Percentiles rank a stretch among this genome's conserved stretches.
Evolutionary conservation across 2,113 vertebrate genomes (phyloP).

Genomic region (Synodontis membranacea): DNA sequence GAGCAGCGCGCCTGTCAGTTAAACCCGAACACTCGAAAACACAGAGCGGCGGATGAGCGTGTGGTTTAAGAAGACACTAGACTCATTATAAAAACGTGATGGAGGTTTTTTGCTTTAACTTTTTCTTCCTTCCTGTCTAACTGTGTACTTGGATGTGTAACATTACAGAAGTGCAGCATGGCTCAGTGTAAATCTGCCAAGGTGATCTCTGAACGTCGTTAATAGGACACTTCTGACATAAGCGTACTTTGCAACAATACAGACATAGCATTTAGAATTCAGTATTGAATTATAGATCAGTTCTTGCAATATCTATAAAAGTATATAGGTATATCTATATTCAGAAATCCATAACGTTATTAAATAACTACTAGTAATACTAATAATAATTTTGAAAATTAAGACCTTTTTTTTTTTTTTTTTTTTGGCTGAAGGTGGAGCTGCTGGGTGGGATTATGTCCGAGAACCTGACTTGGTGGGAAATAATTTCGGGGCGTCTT

Average conservation of each 20-base stretch:
- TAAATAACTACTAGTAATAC: too few species aligned
- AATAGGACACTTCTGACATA: background rate
- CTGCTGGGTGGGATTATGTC: background rate
- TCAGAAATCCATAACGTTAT: background rate
- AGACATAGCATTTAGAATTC: background rate
- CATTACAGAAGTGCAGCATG: background rate
- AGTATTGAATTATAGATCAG: background rate
- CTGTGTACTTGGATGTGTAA: slow-evolving; percentile 32
- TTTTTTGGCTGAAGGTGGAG: background rate
- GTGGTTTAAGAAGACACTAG: slow-evolving; percentile 21
- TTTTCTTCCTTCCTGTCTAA: slow-evolving; percentile 46
- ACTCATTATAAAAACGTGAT: slow-evolving; percentile 22
- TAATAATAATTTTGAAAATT: too few species aligned
- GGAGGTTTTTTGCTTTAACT: background rate
- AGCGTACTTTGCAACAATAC: background rate
- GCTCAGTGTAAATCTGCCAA: background rate
- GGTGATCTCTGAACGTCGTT: background rate
- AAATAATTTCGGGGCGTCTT: background rate
- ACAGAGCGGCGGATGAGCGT: slow-evolving; percentile 10
- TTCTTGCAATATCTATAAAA: background rate
- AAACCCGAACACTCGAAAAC: slow-evolving; percentile 11
- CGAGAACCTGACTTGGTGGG: background rate
- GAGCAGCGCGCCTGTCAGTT: slow-evolving; percentile 37
- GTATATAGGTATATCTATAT: background rate
- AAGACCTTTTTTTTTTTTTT: too few species aligned